These are phyloP conservation scores for Syndactyla subalaris DNA, from an alignment of 2,797 vertebrate genomes.

Conservation along the genomic window DNA sequence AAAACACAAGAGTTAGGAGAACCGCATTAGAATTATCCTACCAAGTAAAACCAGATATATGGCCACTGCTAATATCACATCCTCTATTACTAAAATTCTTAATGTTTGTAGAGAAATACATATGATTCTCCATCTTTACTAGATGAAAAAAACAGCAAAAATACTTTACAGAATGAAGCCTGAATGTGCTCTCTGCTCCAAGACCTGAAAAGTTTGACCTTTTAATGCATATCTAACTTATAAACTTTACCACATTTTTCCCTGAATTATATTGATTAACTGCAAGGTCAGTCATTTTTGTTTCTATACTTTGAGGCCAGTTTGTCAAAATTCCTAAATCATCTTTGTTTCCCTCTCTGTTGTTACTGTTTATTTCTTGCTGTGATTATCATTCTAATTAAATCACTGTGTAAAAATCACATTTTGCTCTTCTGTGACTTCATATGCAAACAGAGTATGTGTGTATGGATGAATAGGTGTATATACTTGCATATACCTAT, in stretches of 20 bases:
- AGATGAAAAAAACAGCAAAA: background rate
- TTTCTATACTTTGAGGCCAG: background rate
- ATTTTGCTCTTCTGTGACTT: background rate
- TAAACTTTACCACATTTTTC: background rate
- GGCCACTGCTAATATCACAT: background rate
- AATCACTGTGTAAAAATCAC: accelerated
- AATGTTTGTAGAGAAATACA: background rate
- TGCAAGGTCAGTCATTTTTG: background rate
- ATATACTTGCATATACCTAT: background rate
- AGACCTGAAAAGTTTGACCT: background rate
- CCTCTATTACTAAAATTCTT: background rate
- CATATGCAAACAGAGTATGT: background rate
- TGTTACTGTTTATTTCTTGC: background rate
- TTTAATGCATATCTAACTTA: background rate
- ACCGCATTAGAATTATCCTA: background rate
- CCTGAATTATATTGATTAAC: background rate
- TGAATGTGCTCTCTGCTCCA: background rate
- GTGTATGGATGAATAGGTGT: background rate
- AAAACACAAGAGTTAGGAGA: background rate
- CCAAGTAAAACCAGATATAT: background rate
- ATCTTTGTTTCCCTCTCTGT: background rate
- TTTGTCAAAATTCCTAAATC: background rate
- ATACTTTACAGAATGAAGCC: background rate
- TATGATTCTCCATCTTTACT: background rate
- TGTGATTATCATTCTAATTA: background rate